Conservation (phyloP, 2,797 vertebrate genomes). For the Enteromius viviparus region DNA sequence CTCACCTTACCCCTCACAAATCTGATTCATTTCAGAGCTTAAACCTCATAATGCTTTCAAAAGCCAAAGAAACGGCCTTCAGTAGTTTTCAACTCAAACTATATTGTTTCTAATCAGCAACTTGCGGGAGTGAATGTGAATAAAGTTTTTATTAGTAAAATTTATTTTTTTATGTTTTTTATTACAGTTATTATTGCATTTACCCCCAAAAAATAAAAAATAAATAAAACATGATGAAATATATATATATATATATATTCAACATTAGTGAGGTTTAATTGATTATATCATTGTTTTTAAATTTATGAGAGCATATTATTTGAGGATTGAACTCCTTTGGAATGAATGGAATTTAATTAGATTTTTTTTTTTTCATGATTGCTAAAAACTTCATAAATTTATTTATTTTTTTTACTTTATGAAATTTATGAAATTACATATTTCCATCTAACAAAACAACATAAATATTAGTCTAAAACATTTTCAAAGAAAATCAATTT, state of each 20-base stretch:
- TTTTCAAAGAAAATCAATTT: too few relatives aligned
- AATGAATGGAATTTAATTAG: not conserved
- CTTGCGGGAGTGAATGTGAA: not conserved
- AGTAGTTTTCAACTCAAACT: not conserved
- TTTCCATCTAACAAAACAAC: not conserved
- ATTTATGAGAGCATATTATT: not conserved
- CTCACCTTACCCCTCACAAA: constrained; percentile 4
- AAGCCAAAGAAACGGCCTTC: not conserved
- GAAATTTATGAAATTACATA: not conserved
- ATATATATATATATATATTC: not conserved
- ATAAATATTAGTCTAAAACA: not conserved
- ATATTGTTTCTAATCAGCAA: not conserved
- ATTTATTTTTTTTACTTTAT: too few relatives aligned
- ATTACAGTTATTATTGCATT: too few relatives aligned
- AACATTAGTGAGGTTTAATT: not conserved
- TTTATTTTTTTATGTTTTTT: too few relatives aligned
- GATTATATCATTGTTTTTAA: not conserved
- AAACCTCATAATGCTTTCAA: not conserved
- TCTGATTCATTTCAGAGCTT: not conserved
- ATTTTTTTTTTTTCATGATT: not conserved
- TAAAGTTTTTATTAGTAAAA: too few relatives aligned
- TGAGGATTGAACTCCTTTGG: not conserved
- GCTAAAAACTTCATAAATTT: not conserved
- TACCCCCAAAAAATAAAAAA: not conserved
- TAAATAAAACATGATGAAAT: not conserved